Percentiles rank a stretch among this genome's conserved stretches.
phyloP scores from a whole-genome alignment of 2,888 invertebrate species.

The Stenoptilia bipunctidactyla region DNA sequence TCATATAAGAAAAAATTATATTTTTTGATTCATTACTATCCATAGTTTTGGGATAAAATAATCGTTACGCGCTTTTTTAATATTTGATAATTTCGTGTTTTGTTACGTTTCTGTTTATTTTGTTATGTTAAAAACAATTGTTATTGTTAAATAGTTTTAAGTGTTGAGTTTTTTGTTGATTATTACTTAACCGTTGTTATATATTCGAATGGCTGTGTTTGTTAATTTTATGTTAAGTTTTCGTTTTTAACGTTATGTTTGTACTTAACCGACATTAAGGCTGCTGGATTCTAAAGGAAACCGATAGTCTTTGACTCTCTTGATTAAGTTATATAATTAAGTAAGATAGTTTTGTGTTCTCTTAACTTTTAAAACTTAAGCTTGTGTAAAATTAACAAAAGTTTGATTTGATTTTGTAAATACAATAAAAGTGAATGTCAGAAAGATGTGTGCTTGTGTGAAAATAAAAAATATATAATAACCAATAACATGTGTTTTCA shows the following conservation, averaged over 20 bases:
- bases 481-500: conserved; percentile 1
- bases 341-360: conserved; percentile 5
- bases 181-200: conserved; percentile 46
- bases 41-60: conserved; percentile 38
- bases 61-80: conserved; percentile 38
- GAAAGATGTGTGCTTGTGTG: conserved; percentile 47
- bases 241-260: conserved; percentile 55
- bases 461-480: conserved; percentile 39
- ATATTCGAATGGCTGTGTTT: conserved; percentile 57
- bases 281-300: conserved; percentile 15
- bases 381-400: conserved; percentile 70
- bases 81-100: conserved; percentile 18
- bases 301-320: conserved; percentile 17
- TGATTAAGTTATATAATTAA: conserved; percentile 6
- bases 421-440: conserved; percentile 49
- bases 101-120: conserved; percentile 32
- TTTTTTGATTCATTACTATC: background rate
- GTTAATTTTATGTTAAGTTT: conserved; percentile 71
- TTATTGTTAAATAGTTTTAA: conserved; percentile 47
- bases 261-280: conserved; percentile 56
- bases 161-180: background rate
- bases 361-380: conserved; percentile 63
- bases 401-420: conserved; percentile 32
- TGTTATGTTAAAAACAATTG: conserved; percentile 16
- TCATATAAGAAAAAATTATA: background rate